phyloP scores from a whole-genome alignment of 2,888 invertebrate species.

The Crepidodera aurea region DNA sequence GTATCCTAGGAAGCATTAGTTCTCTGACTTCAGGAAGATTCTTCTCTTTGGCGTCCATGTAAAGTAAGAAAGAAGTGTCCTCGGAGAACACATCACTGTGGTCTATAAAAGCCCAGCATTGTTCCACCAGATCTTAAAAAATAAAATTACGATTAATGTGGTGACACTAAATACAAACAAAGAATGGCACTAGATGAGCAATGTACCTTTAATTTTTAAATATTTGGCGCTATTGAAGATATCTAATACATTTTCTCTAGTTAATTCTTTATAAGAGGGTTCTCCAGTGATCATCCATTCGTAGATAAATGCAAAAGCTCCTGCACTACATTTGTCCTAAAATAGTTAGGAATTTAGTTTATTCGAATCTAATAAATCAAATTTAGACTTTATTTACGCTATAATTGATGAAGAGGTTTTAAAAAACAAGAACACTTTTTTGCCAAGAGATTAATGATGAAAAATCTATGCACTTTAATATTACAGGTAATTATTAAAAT shows the following conservation, averaged over 20 bases:
- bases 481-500: too few relatives aligned
- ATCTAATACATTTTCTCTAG: constrained; percentile 75
- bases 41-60: constrained; percentile 64
- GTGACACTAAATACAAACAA: background rate
- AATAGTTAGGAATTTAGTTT: constrained; percentile 34
- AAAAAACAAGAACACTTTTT: too few relatives aligned
- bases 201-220: constrained; percentile 71
- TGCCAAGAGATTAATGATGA: too few relatives aligned
- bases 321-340: constrained; percentile 60
- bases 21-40: constrained; percentile 71
- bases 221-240: constrained; percentile 77
- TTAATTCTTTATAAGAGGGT: constrained; percentile 71
- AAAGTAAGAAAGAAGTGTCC: constrained; percentile 76
- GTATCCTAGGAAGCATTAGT: constrained; percentile 77
- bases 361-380: too few relatives aligned
- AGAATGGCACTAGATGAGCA: background rate
- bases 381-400: too few relatives aligned
- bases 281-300: constrained; percentile 81
- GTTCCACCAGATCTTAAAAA: constrained; percentile 72
- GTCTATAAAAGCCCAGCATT: constrained; percentile 80
- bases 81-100: constrained; percentile 75
- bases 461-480: too few relatives aligned
- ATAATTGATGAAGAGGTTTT: too few relatives aligned
- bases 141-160: background rate
- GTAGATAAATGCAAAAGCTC: constrained; percentile 76